Conservation (phyloP, 2,888 invertebrate genomes). For the Philereme vetulata region DNA sequence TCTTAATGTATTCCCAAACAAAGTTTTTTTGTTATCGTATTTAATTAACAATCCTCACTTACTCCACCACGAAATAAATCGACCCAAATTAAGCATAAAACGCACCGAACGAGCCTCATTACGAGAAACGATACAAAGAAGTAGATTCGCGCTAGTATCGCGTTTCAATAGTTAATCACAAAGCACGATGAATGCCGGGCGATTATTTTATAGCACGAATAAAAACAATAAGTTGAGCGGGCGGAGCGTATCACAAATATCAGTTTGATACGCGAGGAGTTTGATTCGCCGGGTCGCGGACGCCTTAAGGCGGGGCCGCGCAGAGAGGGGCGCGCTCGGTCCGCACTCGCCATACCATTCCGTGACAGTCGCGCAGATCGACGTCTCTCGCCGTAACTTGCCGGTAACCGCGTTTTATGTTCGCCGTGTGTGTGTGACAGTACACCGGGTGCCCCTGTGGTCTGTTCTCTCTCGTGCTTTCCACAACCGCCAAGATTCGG, state of each 20-base stretch:
- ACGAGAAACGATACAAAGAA: conserved; percentile 46
- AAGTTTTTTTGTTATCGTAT: conserved; percentile 18
- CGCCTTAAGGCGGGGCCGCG: conserved; percentile 76
- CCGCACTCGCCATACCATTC: conserved; percentile 63
- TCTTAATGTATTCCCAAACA: conserved; percentile 1
- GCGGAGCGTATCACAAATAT: conserved; percentile 78
- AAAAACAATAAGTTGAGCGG: conserved; percentile 76
- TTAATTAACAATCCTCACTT: conserved; percentile 20
- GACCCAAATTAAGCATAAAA: conserved; percentile 31
- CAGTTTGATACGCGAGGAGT: conserved; percentile 77
- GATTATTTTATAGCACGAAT: conserved; percentile 79
- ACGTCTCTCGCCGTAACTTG: conserved; percentile 49
- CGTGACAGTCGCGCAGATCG: conserved; percentile 63
- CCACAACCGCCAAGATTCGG: conserved; percentile 90
- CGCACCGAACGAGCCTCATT: conserved; percentile 41
- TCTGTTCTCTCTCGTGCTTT: conserved; percentile 60
- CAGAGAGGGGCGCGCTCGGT: conserved; percentile 59
- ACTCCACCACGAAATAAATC: conserved; percentile 22
- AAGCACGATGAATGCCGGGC: conserved; percentile 58
- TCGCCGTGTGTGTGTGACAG: conserved; percentile 64
- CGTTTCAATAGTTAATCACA: conserved; percentile 57
- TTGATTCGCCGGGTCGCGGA: conserved; percentile 78
- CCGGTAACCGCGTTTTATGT: conserved; percentile 50
- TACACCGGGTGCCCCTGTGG: conserved; percentile 61
- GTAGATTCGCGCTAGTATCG: conserved; percentile 47